Evolutionary conservation across 23 tunicate genomes (phyloP).

Genomic region (Styela plicata): DNA sequence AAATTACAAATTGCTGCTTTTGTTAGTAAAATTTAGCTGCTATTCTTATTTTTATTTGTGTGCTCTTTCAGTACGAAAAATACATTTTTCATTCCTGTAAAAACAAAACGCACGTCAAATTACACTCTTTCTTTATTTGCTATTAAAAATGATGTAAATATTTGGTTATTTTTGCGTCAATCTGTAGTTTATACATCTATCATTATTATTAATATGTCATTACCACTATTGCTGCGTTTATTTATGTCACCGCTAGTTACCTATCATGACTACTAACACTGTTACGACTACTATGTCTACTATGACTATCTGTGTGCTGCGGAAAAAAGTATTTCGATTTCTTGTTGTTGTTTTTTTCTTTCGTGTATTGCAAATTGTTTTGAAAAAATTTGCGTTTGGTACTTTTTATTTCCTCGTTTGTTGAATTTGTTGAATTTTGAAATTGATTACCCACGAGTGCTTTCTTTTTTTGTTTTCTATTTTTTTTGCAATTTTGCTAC

Average conservation of each 20-base stretch:
- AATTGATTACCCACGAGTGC: not conserved
- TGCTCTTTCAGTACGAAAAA: not conserved
- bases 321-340: not conserved
- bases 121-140: not conserved
- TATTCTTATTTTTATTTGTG: not conserved
- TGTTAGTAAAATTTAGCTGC: not conserved
- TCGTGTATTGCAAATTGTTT: too few species aligned
- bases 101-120: too few species aligned
- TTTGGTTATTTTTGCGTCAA: not conserved
- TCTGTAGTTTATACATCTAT: not conserved
- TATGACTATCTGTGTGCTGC: not conserved
- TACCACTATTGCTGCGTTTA: not conserved
- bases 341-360: not conserved
- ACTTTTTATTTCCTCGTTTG: not conserved
- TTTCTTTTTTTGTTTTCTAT: too few species aligned
- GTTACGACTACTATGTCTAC: constrained; percentile 5
- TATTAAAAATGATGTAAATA: not conserved
- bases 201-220: too few species aligned
- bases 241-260: not conserved
- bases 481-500: too few species aligned
- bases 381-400: too few species aligned
- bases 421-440: not conserved
- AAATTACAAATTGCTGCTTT: too few species aligned
- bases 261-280: not conserved
- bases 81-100: too few species aligned